Evolutionary conservation across 92 coral and sea anemone genomes (phyloP).

Genomic region (Porites evermanni): DNA sequence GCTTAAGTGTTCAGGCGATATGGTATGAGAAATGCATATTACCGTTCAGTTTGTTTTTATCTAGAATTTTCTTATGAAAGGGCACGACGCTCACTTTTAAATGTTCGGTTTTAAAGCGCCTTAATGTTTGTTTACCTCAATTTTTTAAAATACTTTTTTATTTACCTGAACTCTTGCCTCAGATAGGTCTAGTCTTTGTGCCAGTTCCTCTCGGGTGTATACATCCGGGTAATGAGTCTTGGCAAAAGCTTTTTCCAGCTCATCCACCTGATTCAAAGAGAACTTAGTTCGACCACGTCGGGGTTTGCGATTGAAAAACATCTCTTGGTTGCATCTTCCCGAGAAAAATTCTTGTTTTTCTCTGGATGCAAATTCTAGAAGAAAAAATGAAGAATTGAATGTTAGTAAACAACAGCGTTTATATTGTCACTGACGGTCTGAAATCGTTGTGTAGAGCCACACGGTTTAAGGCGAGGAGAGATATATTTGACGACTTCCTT

Average conservation of each 20-base stretch:
- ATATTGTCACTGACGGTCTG: constrained; percentile 35
- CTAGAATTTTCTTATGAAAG: too few species aligned
- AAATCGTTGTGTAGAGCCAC: constrained; percentile 24
- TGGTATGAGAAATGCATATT: not conserved
- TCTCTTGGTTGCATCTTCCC: constrained; percentile 26
- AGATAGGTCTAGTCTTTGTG: constrained; percentile 89
- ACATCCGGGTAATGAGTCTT: constrained; percentile 99
- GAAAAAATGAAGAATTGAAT: constrained; percentile 2
- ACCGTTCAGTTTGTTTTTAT: too few species aligned
- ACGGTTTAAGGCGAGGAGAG: constrained; percentile 10
- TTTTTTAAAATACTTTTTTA: not conserved
- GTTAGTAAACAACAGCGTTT: constrained; percentile 23
- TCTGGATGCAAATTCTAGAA: constrained; percentile 27
- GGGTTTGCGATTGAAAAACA: constrained; percentile 67
- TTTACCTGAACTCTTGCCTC: constrained; percentile 98
- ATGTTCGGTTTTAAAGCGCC: not conserved
- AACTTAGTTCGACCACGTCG: constrained; percentile 96
- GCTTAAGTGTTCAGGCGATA: not conserved
- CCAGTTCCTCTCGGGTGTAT: constrained; percentile 97
- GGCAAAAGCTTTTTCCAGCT: constrained; percentile 93
- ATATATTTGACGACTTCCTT: constrained; percentile 48
- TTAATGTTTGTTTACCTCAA: too few species aligned
- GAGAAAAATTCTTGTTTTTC: constrained; percentile 10
- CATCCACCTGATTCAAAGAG: constrained; percentile 87
- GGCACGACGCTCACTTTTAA: too few species aligned